Conservation (phyloP, 2,113 vertebrate species). For the Oceanodroma tethys region DNA sequence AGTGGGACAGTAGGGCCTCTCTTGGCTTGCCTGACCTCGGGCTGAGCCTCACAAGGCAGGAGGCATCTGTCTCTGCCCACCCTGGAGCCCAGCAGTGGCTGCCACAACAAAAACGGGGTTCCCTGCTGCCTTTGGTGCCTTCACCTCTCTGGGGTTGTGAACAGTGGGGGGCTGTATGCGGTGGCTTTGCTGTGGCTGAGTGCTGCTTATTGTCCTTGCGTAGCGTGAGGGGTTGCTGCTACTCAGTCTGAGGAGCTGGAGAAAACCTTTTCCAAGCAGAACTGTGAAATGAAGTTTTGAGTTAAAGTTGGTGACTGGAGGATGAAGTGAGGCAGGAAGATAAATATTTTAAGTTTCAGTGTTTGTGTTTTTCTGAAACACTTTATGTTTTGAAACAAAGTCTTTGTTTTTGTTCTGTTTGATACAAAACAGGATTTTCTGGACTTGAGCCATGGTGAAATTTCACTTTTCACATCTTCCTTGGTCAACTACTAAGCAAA, state of each 20-base stretch:
- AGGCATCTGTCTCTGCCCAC: neutral
- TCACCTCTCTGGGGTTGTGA: neutral
- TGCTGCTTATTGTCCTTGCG: neutral
- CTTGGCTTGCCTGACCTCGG: neutral
- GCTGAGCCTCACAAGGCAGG: neutral
- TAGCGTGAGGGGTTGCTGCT: neutral
- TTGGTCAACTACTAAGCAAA: neutral
- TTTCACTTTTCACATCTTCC: neutral
- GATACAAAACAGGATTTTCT: neutral
- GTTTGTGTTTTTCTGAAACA: neutral
- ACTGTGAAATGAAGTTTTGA: neutral
- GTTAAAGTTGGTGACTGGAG: neutral
- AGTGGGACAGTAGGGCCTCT: too few species aligned
- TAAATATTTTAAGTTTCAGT: neutral
- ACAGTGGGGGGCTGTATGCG: fast-evolving
- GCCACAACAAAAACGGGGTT: neutral
- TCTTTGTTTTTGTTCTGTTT: neutral
- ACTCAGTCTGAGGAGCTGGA: neutral
- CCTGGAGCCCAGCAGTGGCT: neutral
- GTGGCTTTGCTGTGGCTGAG: neutral
- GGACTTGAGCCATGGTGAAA: neutral
- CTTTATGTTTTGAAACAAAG: neutral
- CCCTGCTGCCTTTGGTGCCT: neutral
- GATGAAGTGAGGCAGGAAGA: neutral
- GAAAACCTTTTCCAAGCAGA: neutral